Percentiles rank a stretch among this genome's conserved stretches.
These are phyloP conservation scores for Platysternon megacephalum DNA, from an alignment of 2,113 vertebrate genomes.

Conservation along the genomic window DNA sequence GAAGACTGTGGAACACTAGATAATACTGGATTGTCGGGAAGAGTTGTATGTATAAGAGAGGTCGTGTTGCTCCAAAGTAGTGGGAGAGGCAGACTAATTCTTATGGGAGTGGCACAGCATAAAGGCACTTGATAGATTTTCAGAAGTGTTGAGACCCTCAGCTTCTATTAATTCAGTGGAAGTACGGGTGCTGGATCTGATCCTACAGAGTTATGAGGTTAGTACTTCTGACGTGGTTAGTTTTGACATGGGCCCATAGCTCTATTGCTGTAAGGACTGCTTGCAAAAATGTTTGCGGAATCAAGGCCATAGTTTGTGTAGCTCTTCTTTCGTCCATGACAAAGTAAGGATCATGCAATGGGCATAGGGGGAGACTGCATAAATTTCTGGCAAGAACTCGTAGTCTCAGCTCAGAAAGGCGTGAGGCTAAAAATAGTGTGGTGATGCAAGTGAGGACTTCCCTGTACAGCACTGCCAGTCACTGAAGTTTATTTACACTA, in stretches of 20 bases:
- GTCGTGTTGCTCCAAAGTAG: neutral
- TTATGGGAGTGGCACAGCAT: neutral
- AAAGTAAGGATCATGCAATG: neutral
- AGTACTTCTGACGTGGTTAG: too few species aligned
- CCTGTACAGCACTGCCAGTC: neutral
- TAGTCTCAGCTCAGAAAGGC: neutral
- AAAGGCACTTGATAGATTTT: too few species aligned
- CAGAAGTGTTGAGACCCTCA: too few species aligned
- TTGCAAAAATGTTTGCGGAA: neutral
- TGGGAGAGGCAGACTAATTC: neutral
- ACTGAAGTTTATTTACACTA: neutral
- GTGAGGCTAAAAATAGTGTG: neutral
- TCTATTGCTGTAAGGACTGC: neutral
- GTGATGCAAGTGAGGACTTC: neutral
- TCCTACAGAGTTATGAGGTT: neutral
- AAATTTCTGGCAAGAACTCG: neutral
- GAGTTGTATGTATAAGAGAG: neutral
- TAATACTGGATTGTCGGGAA: neutral
- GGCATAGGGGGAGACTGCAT: neutral
- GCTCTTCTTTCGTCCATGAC: neutral
- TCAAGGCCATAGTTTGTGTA: accelerated
- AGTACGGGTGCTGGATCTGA: neutral
- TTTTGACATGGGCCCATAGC: too few species aligned
- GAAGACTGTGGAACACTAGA: neutral
- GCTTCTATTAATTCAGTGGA: neutral